Evolutionary conservation across 2,797 vertebrate genomes (phyloP).

Genomic region (Cercopithecus diana): DNA sequence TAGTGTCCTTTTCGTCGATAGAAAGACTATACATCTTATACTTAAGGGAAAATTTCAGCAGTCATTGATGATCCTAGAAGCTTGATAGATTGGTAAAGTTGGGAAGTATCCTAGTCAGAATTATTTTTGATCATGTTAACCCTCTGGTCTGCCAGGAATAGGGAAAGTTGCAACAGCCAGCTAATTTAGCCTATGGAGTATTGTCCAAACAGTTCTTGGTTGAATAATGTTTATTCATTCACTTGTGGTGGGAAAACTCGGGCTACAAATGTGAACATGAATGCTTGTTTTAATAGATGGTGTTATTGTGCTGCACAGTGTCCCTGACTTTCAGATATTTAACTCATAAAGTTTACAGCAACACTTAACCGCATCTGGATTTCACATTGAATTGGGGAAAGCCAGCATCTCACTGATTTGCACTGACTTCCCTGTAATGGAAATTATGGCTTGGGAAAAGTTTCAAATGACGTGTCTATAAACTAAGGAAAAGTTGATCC

Average conservation of each 20-base stretch:
- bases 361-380: conserved; percentile 58
- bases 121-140: not conserved
- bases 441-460: conserved; percentile 70
- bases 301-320: conserved; percentile 18
- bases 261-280: conserved; percentile 23
- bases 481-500: conserved; percentile 76
- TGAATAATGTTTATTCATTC: conserved; percentile 48
- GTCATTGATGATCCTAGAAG: not conserved
- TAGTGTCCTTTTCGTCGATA: not conserved
- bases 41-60: not conserved
- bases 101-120: not conserved
- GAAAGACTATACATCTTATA: not conserved
- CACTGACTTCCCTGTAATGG: conserved; percentile 78
- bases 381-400: conserved; percentile 76
- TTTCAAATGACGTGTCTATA: conserved; percentile 82
- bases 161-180: not conserved
- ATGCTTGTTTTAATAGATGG: conserved; percentile 51
- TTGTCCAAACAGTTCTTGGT: not conserved
- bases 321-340: conserved; percentile 62
- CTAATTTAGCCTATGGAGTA: not conserved
- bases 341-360: conserved; percentile 67
- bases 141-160: not conserved
- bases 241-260: conserved; percentile 3
- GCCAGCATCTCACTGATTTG: conserved; percentile 72
- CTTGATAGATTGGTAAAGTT: not conserved